These are phyloP conservation scores for Eilema griseolum DNA, from an alignment of 2,888 invertebrate genomes.

Conservation along the genomic window DNA sequence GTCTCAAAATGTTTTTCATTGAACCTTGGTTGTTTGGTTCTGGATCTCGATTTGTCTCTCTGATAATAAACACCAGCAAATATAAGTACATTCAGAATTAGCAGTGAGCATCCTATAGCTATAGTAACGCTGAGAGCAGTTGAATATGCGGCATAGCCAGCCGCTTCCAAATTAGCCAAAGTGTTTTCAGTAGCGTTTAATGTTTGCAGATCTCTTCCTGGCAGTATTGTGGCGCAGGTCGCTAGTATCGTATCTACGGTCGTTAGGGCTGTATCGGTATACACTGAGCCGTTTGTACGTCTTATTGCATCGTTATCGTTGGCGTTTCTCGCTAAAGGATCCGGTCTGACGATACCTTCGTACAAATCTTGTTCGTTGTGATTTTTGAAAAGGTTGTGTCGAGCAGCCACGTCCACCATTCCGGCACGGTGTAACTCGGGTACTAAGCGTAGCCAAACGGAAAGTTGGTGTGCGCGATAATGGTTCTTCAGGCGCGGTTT, in stretches of 20 bases:
- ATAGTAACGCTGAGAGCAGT: conserved; percentile 93
- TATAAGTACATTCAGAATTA: conserved; percentile 93
- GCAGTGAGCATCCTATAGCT: conserved; percentile 93
- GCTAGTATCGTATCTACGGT: conserved; percentile 91
- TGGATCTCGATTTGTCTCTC: conserved; percentile 90
- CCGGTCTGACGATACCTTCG: conserved; percentile 95
- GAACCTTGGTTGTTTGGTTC: conserved; percentile 90
- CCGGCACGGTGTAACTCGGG: conserved; percentile 96
- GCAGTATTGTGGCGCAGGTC: conserved; percentile 90
- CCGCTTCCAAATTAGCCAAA: conserved; percentile 92
- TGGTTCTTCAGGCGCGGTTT: conserved; percentile 97
- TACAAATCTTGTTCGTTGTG: conserved; percentile 96
- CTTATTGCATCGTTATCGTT: conserved; percentile 88
- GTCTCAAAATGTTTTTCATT: conserved; percentile 91
- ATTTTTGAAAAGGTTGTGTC: conserved; percentile 96
- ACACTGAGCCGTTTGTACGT: conserved; percentile 80
- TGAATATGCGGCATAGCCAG: conserved; percentile 92
- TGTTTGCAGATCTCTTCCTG: conserved; percentile 82
- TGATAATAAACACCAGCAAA: conserved; percentile 95
- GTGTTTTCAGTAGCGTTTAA: conserved; percentile 89
- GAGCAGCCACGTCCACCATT: conserved; percentile 95
- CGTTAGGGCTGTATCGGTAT: conserved; percentile 88
- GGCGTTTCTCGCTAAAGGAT: conserved; percentile 90
- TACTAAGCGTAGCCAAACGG: conserved; percentile 97
- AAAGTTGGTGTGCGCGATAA: conserved; percentile 97